These are phyloP conservation scores for Bombyx huttoni DNA, from an alignment of 2,888 invertebrate species.

Conservation along the genomic window DNA sequence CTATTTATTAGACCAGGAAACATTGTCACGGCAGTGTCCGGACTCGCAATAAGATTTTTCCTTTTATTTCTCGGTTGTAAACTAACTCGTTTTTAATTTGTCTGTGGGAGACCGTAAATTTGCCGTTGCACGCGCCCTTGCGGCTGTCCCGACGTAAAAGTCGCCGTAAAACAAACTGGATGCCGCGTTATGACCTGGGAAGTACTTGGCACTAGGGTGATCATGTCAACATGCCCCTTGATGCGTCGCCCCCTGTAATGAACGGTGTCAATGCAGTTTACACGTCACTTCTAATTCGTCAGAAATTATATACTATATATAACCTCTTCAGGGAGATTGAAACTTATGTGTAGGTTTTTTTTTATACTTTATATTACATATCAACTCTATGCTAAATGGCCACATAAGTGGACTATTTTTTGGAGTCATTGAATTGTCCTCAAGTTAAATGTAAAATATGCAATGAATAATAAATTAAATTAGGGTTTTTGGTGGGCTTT, in stretches of 20 bases:
- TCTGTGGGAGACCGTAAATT: conserved; percentile 55
- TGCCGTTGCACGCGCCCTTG: conserved; percentile 36
- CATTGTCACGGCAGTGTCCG: conserved; percentile 46
- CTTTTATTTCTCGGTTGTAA: conserved; percentile 56
- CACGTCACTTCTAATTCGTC: background rate
- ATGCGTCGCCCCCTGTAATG: conserved; percentile 9
- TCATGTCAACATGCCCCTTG: conserved; percentile 24
- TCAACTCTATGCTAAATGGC: too few relatives aligned
- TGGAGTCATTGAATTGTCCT: too few relatives aligned
- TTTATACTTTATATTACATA: too few relatives aligned
- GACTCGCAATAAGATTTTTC: conserved; percentile 52
- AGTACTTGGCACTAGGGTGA: conserved; percentile 17
- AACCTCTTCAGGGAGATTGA: too few relatives aligned
- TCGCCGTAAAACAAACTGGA: conserved; percentile 40
- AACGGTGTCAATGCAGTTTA: background rate
- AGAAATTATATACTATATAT: too few relatives aligned
- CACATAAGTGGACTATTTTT: too few relatives aligned
- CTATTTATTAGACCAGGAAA: conserved; percentile 65
- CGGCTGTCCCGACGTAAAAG: conserved; percentile 37
- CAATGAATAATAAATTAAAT: too few relatives aligned
- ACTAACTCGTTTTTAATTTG: conserved; percentile 69
- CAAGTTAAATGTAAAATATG: too few relatives aligned
- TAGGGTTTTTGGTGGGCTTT: too few relatives aligned
- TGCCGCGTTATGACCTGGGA: conserved; percentile 32
- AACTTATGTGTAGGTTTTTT: too few relatives aligned